Percentiles rank a stretch among this genome's conserved stretches.
These are phyloP conservation scores for Euplagia quadripunctaria DNA, from an alignment of 2,888 invertebrate species.

Conservation along the genomic window DNA sequence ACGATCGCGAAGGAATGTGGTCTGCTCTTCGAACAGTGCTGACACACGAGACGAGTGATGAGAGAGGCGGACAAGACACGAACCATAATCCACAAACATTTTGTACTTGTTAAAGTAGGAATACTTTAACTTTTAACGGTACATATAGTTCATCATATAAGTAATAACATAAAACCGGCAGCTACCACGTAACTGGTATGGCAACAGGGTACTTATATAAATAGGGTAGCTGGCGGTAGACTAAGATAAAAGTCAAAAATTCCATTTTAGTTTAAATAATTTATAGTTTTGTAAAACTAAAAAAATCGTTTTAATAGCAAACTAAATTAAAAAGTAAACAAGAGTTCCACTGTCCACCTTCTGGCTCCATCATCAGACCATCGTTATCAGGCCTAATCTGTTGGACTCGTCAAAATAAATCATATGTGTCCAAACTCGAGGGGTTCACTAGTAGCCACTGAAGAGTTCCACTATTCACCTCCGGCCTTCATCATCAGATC, in stretches of 20 bases:
- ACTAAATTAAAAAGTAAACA: too few species aligned
- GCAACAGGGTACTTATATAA: neutral
- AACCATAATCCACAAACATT: neutral
- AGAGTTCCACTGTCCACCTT: too few species aligned
- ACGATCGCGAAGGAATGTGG: conserved; percentile 81
- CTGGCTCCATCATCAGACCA: too few species aligned
- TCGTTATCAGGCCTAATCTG: too few species aligned
- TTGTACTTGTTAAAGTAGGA: too few species aligned
- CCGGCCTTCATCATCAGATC: too few species aligned
- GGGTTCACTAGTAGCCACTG: too few species aligned
- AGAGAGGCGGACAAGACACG: conserved; percentile 28
- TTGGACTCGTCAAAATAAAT: too few species aligned
- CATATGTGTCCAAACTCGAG: too few species aligned
- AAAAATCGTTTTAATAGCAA: too few species aligned
- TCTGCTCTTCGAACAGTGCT: conserved; percentile 54
- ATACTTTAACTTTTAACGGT: neutral
- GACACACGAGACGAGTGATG: conserved; percentile 53
- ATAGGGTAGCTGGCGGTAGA: neutral
- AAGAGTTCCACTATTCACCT: too few species aligned
- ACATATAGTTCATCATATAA: neutral
- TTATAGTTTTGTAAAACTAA: too few species aligned
- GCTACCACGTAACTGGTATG: neutral
- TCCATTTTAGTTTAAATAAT: neutral
- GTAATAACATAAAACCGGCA: neutral
- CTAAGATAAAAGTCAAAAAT: conserved; percentile 3